Conservation (phyloP, 2,113 vertebrate genomes). For the Chaenocephalus aceratus region DNA sequence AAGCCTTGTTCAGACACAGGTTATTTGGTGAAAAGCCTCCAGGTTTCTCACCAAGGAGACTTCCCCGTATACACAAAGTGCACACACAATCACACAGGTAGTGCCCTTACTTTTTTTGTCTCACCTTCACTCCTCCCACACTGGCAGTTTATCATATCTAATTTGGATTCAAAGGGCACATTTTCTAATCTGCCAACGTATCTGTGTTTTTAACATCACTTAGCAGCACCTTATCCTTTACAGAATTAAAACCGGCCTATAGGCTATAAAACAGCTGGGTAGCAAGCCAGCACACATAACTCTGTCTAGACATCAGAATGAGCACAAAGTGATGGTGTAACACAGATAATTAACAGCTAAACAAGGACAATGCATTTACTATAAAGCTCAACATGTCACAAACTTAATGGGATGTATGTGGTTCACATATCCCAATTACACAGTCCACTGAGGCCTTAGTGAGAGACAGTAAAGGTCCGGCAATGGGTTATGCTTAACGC, state of each 20-base stretch:
- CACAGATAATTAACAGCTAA: conserved; percentile 20
- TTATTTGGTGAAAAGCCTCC: conserved; percentile 16
- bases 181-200: conserved; percentile 43
- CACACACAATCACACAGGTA: background rate
- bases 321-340: conserved; percentile 42
- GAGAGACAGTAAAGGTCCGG: conserved; percentile 30
- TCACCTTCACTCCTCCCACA: conserved; percentile 28
- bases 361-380: conserved; percentile 31
- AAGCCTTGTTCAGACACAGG: background rate
- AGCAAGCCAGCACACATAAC: conserved; percentile 42
- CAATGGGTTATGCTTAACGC: conserved; percentile 35
- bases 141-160: conserved; percentile 23
- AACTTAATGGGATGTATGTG: conserved; percentile 24
- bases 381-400: conserved; percentile 2
- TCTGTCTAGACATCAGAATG: conserved; percentile 67
- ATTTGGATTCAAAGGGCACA: conserved; percentile 70
- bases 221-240: background rate
- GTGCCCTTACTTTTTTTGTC: conserved; percentile 24
- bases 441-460: conserved; percentile 9
- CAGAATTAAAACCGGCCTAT: conserved; percentile 36
- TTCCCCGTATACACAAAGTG: background rate
- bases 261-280: conserved; percentile 51
- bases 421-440: conserved; percentile 3
- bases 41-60: background rate
- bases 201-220: background rate